Evolutionary conservation across 2,797 vertebrate species (phyloP), one percentile per base, ranked within the genome.

Genomic region (Premnoplex brunnescens): DNA sequence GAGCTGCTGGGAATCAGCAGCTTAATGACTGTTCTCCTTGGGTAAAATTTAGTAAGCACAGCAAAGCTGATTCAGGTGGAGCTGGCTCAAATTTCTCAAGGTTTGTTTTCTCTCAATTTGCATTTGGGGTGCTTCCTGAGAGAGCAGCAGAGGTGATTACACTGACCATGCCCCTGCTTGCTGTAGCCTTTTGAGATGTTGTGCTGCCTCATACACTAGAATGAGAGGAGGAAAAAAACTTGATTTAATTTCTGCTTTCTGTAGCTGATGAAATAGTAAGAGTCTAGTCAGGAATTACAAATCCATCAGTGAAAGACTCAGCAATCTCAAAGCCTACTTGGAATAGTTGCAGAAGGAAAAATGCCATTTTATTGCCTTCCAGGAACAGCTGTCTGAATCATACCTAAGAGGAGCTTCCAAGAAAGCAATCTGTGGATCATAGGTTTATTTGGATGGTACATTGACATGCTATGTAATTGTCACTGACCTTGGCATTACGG

Each of bases 331-430:
- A 82, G 20, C 13, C 36, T 51, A 8, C 30, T 54, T 79, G 34
- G 49, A 62, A 62, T 4, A 54, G 17, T 28, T 80, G 36, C 24
- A 67, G 39, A 59, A 6, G 19, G 19, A 19, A 81, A 67, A 86
- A 52, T 0, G 0, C 3, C 9, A 16, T 69, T 73, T 60, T 66
- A 56, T 10, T 93, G 12, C 24, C 39, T 36, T 69, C 22, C 14
- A 79, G 37, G 22, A 54, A 36, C 12, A 11, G 10, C 32, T 86
- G 49, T 59, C 60, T 96, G 85, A 97, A 77, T 92, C 67, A 91
- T 43, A 75, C 43, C 75, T 58, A 95, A 85, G 60, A 95, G 62
- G 73, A 96, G 77, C 78, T 96, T 94, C 80, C 87, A 95, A 92
- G 84, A 96, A 97, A 96, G 72, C 56, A 88, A 86, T 96, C 90